Evolutionary conservation across 2,113 vertebrate species (phyloP), one percentile per base, ranked within the genome.

Genomic region (Lanius ludovicianus): DNA sequence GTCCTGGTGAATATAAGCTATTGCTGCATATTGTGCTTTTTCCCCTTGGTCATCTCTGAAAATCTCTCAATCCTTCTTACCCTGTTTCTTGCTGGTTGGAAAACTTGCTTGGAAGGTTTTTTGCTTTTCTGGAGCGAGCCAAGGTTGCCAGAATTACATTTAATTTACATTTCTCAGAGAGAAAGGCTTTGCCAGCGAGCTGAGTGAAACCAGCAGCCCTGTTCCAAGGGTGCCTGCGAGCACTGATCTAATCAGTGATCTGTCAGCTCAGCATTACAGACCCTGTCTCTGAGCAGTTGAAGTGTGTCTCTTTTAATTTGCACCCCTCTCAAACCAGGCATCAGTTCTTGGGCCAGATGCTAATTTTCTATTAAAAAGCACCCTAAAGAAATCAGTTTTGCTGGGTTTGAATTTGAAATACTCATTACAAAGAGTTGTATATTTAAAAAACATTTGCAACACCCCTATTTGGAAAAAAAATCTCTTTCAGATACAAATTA

Each of bases 151-250:
- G 68, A 81, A 92, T 90, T 92, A 35, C 64, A 89, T 92, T 84
- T 59, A 65, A 95, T 96, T 96, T 95, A 28, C 76, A 46, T 90
- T 93, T 96, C 76, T 63, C 33, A 56, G 71, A 19, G 82, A 93
- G 84, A 33, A 94, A 53, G 59, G 67, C 83, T 77, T 27, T 96
- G 92, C 90, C 90, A 91, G 93, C 33, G 63, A 67, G 67, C 75
- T 37, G 68, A 88, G 71, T 83, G 67, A 56, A 83, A 73, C 31
- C 47, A 95, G 83, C 90, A 88, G 74, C 77, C 69, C 31, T 55
- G 77, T 79, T 91, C 46, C 27, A 50, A 63, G 75, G 78, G 78
- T 93, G 90, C 93, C 94, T 95, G 50, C 4, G 62, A 90, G 93
- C 67, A 37, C 82, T 92, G 90, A 95, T 90, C 82, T 70, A 12